Evolutionary conservation across 2,888 invertebrate species (phyloP), one percentile per base, ranked within the genome.

Genomic region (Ichneumoninae sp.): DNA sequence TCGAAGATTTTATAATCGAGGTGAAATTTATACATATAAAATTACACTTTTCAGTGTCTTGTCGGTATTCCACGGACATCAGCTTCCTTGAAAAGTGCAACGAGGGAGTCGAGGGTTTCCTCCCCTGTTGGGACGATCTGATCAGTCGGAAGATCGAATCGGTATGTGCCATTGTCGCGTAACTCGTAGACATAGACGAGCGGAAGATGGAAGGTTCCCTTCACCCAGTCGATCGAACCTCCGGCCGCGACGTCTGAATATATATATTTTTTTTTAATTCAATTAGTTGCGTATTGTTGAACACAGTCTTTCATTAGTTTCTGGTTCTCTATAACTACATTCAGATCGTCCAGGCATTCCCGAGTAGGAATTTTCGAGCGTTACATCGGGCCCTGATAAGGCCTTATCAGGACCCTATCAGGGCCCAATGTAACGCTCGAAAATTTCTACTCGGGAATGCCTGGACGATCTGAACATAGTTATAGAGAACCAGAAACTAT

Each of bases 221-320:
- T 96, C 0, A 95, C 96, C 96, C 97, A 98, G 91, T 98, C 98
- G 85, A 95, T 94, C 36, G 96, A 95, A 1, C 95, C 94, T 0
- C 97, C 97, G 6, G 96, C 95, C 0, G 96, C 96, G 0, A 95
- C 94, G 92, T 96, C 96, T 96, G 90, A 6, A 90, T 0, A 33
- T 33, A 33, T 6, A 33, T 33, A 33, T 33, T 0, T 33, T 6
- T 33, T 6, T 33, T 2, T 10, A 8, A 10, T 3, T 10, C 8
- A 3, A 57, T 57, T 13, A 26, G 4, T 57, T 57, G 8, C 22
- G 22, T 10, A 57, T 10, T 57, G 57, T 26, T 13, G 33, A 5
- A 33, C 5, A 6, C 6, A 33, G 6, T 33, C 33, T 0, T 33
- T 33, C 5, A 33, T 33, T 33, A 33, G 5, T 33, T 6, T 33